Base-by-base conservation (phyloP, 1,140 invertebrate species). In the Drosophila seguyi region DNA sequence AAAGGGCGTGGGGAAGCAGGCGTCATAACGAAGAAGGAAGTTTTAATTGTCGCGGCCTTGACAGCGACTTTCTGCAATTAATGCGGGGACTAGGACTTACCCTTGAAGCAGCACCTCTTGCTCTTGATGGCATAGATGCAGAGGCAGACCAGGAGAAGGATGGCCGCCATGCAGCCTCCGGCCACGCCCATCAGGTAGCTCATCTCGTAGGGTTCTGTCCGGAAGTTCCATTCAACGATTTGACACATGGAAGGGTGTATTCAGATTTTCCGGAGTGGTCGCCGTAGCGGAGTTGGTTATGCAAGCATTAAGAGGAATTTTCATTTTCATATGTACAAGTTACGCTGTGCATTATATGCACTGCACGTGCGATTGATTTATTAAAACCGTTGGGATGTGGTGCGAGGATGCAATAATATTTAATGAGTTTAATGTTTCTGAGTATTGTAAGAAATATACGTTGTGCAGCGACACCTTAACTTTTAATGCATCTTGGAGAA, bases 91-190 rank as follows among this genome's bases (percentile, higher is more conserved):
- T 67, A n/a, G 41, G 29, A 95, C 95, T 95, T 93, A 95, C 95
- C 93, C 79, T 94, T 94, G 91, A 95, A 95, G 91, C 95, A 95
- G 85, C 95, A 95, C 83, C 95, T 95, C 90, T 95, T 95, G 52
- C 93, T 93, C 69, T 94, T 93, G 53, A 95, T 93, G 38, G 94
- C 94, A 81, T 95, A 95, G 36, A 95, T 93, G 76, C 94, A 94
- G 25, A 94, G 93, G 39, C 94, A 93, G 34, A 95, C 92, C 29
- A 94, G 93, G 18, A 95, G 81, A 13, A 95, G 84, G 59, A 95
- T 93, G 47, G 94, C 93, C 16, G 95, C 92, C 60, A 95, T 92
- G 50, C 94, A 93, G 56, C 94, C 94, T 29, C 94, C 94, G 18
- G 94, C 94, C 36, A 95, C 93, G 44, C 94, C 94, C 57, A 95